Percentiles rank a stretch among this genome's conserved stretches.
Evolutionary conservation across 1,140 invertebrate species (phyloP).

Genomic region (Hyles vespertilio): DNA sequence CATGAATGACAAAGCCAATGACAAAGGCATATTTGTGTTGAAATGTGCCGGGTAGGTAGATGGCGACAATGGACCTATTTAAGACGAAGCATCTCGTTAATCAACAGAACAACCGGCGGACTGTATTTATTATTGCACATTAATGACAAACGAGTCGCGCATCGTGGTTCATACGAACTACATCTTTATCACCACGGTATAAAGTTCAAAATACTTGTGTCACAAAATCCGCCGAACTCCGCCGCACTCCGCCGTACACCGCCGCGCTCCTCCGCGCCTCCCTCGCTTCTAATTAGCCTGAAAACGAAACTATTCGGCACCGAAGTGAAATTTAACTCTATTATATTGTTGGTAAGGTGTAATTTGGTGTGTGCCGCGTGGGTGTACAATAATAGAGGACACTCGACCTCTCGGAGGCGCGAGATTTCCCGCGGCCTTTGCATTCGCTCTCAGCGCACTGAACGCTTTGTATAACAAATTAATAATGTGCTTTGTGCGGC

Average conservation of each 20-base stretch:
- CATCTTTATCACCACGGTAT: neutral
- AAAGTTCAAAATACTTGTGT: slow-evolving; percentile 18
- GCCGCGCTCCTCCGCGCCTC: slow-evolving; percentile 8
- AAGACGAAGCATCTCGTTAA: neutral
- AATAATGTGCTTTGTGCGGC: slow-evolving; percentile 13
- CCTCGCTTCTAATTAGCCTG: slow-evolving; percentile 66
- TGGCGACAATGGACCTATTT: neutral
- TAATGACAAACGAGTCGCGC: too few species aligned
- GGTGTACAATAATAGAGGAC: slow-evolving; percentile 58
- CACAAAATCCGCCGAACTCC: slow-evolving; percentile 25
- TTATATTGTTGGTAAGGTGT: slow-evolving; percentile 26
- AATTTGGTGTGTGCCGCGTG: slow-evolving; percentile 12
- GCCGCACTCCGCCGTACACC: slow-evolving; percentile 9
- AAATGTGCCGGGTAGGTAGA: neutral
- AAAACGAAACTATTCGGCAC: slow-evolving; percentile 56
- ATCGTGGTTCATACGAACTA: too few species aligned
- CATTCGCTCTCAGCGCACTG: slow-evolving; percentile 36
- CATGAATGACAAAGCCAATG: too few species aligned
- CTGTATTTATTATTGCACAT: neutral
- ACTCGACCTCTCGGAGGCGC: slow-evolving; percentile 56
- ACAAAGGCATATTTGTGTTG: too few species aligned
- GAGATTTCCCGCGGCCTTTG: slow-evolving; percentile 51
- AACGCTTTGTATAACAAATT: slow-evolving; percentile 20
- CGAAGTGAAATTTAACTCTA: slow-evolving; percentile 35
- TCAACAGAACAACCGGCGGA: neutral